Percentiles rank a stretch among this genome's conserved stretches.
Conservation (phyloP, 1,140 invertebrate species). For the Aporrectodea caliginosa region DNA sequence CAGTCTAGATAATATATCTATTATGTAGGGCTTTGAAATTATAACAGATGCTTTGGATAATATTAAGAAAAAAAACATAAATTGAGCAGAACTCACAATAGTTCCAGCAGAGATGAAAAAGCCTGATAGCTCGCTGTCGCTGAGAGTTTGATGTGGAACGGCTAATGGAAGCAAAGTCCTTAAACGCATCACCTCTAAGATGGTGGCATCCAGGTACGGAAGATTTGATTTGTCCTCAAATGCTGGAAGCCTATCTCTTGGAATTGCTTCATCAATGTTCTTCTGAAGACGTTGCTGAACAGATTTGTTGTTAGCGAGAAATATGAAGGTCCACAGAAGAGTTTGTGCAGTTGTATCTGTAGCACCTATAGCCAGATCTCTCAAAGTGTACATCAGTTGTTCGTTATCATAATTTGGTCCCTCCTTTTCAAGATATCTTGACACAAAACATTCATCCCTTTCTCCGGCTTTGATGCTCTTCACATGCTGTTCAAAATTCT, state of each 20-base stretch:
- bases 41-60: no score
- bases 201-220: constrained; percentile 42
- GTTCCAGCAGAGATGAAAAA: neutral
- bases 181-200: constrained; percentile 43
- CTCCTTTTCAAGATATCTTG: neutral
- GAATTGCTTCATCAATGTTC: constrained; percentile 49
- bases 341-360: constrained; percentile 51
- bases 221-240: constrained; percentile 38
- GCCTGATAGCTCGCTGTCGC: constrained; percentile 33
- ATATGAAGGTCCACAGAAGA: constrained; percentile 49
- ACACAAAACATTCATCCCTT: neutral
- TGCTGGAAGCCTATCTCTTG: constrained; percentile 36
- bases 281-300: constrained; percentile 44
- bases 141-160: constrained; percentile 38
- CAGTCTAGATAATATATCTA: no score
- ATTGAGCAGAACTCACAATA: neutral
- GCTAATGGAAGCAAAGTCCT: constrained; percentile 51
- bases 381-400: constrained; percentile 35
- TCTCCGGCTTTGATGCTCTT: no score
- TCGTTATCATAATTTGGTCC: neutral
- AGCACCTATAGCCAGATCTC: constrained; percentile 46
- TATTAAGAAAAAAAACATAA: neutral
- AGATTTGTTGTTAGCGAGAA: constrained; percentile 48
- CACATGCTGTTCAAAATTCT: no score
- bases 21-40: no score